A percentile compares a stretch with the other conserved stretches of the same genome.
Evolutionary conservation across 2,797 vertebrate genomes (phyloP).

Genomic region (Chiroxiphia lanceolata): DNA sequence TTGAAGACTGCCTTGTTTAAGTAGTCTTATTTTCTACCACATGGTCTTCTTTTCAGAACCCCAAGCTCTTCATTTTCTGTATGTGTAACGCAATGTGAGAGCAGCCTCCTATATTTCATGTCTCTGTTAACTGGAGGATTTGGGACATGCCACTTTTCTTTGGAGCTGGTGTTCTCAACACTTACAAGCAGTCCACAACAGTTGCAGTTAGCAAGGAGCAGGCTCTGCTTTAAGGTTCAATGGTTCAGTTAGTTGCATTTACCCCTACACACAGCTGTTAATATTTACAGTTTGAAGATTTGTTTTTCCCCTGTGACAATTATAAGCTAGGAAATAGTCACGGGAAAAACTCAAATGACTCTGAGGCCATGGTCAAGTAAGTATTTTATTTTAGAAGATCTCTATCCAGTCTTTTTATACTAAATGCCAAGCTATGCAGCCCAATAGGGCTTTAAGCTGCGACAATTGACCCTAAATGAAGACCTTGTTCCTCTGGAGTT

Average conservation of each 20-base stretch:
- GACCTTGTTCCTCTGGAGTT: neutral
- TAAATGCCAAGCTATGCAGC: neutral
- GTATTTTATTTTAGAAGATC: neutral
- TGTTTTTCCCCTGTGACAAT: neutral
- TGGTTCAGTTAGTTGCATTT: neutral
- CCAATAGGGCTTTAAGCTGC: neutral
- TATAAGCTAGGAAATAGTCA: neutral
- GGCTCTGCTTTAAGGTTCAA: neutral
- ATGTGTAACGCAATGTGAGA: neutral
- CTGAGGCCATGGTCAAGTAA: neutral
- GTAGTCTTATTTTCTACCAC: neutral
- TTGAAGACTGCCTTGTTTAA: neutral
- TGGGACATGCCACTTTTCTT: neutral
- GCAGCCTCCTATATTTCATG: neutral
- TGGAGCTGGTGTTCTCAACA: neutral
- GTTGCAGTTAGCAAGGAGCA: neutral
- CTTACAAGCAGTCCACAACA: neutral
- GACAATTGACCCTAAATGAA: neutral
- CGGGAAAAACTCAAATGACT: neutral
- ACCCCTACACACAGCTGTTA: neutral
- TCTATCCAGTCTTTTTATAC: neutral
- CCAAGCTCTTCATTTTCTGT: neutral
- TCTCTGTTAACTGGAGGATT: neutral
- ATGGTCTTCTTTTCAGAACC: neutral
- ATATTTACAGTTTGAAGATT: neutral